Conservation (phyloP, 2,797 vertebrate genomes). For the Schizopygopsis pylzovi region DNA sequence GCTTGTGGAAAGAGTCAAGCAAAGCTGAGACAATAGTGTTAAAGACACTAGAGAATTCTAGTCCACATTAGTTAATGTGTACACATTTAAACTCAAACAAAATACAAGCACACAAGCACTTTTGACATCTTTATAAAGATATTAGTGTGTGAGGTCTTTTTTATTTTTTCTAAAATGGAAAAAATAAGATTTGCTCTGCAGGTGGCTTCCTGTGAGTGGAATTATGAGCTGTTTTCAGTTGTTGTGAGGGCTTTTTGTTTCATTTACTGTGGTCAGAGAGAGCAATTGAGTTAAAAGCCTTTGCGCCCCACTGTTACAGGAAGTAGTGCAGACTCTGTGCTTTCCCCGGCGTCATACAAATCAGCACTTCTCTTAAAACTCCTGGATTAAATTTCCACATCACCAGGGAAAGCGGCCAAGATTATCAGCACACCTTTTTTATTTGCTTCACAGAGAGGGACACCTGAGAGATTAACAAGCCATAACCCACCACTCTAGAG, state of each 20-base stretch:
- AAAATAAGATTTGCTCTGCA: background rate
- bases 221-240: slow-evolving; percentile 20
- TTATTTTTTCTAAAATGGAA: background rate
- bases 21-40: background rate
- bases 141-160: background rate
- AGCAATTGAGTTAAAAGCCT: slow-evolving; percentile 49
- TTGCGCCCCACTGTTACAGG: slow-evolving; percentile 34
- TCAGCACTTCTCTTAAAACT: slow-evolving; percentile 36
- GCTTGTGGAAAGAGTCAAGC: background rate
- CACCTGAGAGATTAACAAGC: slow-evolving; percentile 41
- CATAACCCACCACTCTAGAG: slow-evolving; percentile 28
- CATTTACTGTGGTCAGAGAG: slow-evolving; percentile 39
- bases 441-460: slow-evolving; percentile 26
- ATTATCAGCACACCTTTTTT: slow-evolving; percentile 33
- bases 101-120: background rate
- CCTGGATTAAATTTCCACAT: slow-evolving; percentile 46
- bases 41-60: background rate
- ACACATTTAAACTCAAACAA: background rate
- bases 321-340: slow-evolving; percentile 30
- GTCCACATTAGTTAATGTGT: background rate
- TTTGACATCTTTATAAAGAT: background rate
- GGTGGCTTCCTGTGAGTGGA: background rate
- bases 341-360: slow-evolving; percentile 20
- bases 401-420: slow-evolving; percentile 23
- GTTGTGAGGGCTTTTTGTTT: slow-evolving; percentile 24